A percentile compares a stretch with the other conserved stretches of the same genome.
These are phyloP conservation scores for Drosophila peninsularis DNA, from an alignment of 2,888 invertebrate species.

Conservation along the genomic window DNA sequence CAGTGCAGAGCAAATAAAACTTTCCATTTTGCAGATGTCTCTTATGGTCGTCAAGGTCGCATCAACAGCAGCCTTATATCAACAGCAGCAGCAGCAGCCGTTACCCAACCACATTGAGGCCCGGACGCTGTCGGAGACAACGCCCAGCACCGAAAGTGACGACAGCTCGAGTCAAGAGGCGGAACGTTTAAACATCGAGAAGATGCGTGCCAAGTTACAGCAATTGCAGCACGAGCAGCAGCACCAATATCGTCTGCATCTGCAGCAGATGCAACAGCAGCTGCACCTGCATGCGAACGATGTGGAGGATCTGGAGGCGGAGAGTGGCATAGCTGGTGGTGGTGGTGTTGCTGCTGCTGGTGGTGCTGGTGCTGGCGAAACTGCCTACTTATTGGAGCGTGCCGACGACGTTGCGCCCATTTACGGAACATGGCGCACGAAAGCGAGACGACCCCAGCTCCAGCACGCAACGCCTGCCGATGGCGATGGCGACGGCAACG, in stretches of 20 bases:
- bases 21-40: conserved; percentile 78
- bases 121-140: conserved; percentile 26
- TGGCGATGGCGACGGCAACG: conserved; percentile 30
- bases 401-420: conserved; percentile 76
- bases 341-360: conserved; percentile 11
- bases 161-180: conserved; percentile 42
- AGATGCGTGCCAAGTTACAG: conserved; percentile 82
- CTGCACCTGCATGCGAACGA: conserved; percentile 64
- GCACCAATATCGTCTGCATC: conserved; percentile 70
- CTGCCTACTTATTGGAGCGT: conserved; percentile 83
- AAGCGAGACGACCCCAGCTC: conserved; percentile 82
- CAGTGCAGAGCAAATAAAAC: conserved; percentile 15
- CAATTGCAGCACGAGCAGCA: conserved; percentile 76
- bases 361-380: conserved; percentile 66
- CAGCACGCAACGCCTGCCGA: conserved; percentile 61
- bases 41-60: conserved; percentile 83
- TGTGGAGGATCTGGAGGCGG: conserved; percentile 25
- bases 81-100: conserved; percentile 65
- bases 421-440: conserved; percentile 83
- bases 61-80: conserved; percentile 78
- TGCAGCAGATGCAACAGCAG: conserved; percentile 70
- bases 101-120: conserved; percentile 53
- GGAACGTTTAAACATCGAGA: conserved; percentile 68
- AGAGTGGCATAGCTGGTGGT: conserved; percentile 14
- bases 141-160: conserved; percentile 54